Evolutionary conservation across 2,797 vertebrate species (phyloP), one percentile per base, ranked within the genome.

Genomic region (Gephyroberyx darwinii): DNA sequence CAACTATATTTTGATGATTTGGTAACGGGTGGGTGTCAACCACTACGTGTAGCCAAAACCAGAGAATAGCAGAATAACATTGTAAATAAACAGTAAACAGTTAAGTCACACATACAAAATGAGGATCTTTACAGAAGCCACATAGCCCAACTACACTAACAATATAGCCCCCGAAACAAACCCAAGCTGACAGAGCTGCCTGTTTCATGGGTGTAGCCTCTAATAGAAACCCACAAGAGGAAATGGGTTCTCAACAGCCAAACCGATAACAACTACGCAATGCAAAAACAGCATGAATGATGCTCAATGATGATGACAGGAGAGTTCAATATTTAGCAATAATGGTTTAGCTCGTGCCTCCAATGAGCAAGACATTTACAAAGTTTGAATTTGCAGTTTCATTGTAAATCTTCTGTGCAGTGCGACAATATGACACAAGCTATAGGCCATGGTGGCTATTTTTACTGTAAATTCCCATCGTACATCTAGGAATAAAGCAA

Each of bases 301-400:
- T n/a, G n/a, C n/a, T 53, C 22, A 20, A 1, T 63, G 10, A 41
- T 41, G 39, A 2, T 41, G 67, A 30, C 20, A 20, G 35, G 12
- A 41, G 30, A 3, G 8, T 50, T 59, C 50, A 62, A n/a, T 50
- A 65, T 68, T 53, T 65, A 20, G 6, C 14, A n/a, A 4, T 33
- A 58, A 20, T 35, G 37, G 39, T 41, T 41, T 37, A 35, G 5
- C 33, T 35, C 1, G 8, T 35, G 33, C 33, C 33, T 5, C 33
- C 33, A 35, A 35, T 35, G 33, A 35, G 5, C 8, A 6, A 26
- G 26, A 26, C 26, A 26, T 26, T 51, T 51, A 12, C 50, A 10
- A 52, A 52, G 26, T 41, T 4, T 41, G 8, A 52, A 52, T 41
- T 4, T 41, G 8, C 39, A 52, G 20, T 52, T n/a, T 52, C 1